A percentile compares a stretch with the other conserved stretches of the same genome.
phyloP scores from a whole-genome alignment of 2,113 vertebrate genomes.

The Calyptomena viridis region DNA sequence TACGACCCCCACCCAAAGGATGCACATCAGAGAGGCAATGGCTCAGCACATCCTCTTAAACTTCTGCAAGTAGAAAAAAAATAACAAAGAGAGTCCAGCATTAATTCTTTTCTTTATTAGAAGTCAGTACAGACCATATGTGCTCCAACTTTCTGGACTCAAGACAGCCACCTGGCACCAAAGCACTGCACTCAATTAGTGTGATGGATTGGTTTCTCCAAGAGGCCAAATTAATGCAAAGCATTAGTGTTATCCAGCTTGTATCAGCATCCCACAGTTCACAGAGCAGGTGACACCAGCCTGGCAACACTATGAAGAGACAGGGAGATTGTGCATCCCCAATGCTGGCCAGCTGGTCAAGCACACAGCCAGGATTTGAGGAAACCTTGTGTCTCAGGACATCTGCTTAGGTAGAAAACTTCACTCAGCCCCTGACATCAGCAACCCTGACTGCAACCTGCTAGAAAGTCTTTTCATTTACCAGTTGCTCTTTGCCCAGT shows the following conservation, averaged over 20 bases:
- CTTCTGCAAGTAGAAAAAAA: neutral
- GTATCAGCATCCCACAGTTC: conserved; percentile 63
- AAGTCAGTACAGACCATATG: conserved; percentile 32
- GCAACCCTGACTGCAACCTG: neutral
- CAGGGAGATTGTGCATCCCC: neutral
- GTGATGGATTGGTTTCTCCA: conserved; percentile 61
- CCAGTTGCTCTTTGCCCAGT: neutral
- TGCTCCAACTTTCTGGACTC: conserved; percentile 40
- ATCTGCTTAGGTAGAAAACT: neutral
- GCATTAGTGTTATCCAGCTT: conserved; percentile 59
- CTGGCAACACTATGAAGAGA: neutral
- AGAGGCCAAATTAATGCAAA: conserved; percentile 62
- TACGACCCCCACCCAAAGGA: neutral
- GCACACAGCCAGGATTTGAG: neutral
- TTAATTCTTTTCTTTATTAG: conserved; percentile 10
- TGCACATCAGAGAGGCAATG: neutral
- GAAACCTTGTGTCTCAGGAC: rapidly evolving
- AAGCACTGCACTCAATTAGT: conserved; percentile 53
- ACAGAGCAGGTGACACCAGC: conserved; percentile 19
- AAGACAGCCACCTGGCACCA: conserved; percentile 56
- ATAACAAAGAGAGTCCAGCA: neutral
- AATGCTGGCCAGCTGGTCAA: neutral
- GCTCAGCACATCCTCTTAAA: neutral
- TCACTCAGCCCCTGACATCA: neutral
- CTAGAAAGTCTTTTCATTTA: neutral